Evolutionary conservation across 2,113 vertebrate genomes (phyloP), one percentile per base, ranked within the genome.

Genomic region (Rynchops niger): DNA sequence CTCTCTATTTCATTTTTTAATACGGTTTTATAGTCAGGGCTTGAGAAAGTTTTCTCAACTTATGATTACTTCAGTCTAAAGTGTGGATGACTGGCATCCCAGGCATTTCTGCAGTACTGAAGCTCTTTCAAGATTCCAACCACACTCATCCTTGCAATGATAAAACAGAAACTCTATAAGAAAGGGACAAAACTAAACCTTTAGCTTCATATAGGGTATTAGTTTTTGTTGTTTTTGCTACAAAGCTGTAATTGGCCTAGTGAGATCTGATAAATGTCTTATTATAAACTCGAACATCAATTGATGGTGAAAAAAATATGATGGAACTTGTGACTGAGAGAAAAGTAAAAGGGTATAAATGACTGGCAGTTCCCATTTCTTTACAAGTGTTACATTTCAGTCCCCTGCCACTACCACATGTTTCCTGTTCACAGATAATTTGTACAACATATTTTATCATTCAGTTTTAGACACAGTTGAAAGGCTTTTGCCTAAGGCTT

Each of bases 401-500:
- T 98, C 98, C 98, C 98, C 97, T 98, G 98, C 98, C 98, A 98
- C 98, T 98, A 98, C 98, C 98, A 98, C 98, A 98, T 98, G 98
- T 98, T 99, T 98, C 98, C 98, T 98, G 98, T 99, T 99, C 98
- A 98, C 98, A 98, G 98, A 99, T 98, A 98, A 99, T 99, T 98
- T 98, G 98, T 99, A 98, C 98, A 99, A 99, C 98, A 99, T 98
- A 99, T 99, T 99, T 98, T 98, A 98, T 98, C 98, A 98, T 98
- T 99, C 98, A 98, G 98, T 98, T 98, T 98, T 98, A 98, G 98
- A 99, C 98, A 98, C 98, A 98, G 98, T 98, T 99, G 98, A 99
- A 98, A 99, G 98, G 98, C 98, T 99, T 98, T 98, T 98, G 98
- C 98, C 98, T 98, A 98, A 98, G 98, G 98, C 98, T 98, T 98